Conservation (phyloP, 2,797 vertebrate species). For the Meda fulgida region DNA sequence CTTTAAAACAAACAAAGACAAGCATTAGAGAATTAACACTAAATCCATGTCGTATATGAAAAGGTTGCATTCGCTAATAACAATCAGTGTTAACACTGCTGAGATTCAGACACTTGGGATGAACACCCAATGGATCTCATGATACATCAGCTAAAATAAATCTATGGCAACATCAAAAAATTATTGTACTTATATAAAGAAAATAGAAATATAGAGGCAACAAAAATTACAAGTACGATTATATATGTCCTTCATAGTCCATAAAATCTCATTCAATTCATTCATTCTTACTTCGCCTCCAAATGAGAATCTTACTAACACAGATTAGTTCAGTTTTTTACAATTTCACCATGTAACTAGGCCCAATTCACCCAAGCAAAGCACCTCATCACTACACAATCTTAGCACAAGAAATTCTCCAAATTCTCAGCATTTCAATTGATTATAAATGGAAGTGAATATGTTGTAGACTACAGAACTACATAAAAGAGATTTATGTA, state of each 20-base stretch:
- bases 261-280: neutral
- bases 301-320: conserved; percentile 22
- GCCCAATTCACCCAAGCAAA: conserved; percentile 63
- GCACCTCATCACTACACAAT: conserved; percentile 58
- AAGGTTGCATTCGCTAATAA: neutral
- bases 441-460: neutral
- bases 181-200: neutral
- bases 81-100: conserved; percentile 5
- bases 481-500: neutral
- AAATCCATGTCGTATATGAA: neutral
- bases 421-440: neutral
- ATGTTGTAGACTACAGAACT: neutral
- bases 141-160: neutral
- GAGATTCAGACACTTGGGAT: conserved; percentile 7
- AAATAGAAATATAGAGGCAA: neutral
- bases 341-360: conserved; percentile 66
- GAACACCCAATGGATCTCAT: neutral
- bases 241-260: neutral
- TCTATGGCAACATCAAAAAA: neutral
- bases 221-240: neutral
- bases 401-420: conserved; percentile 2
- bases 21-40: conserved; percentile 3
- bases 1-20: conserved; percentile 42
- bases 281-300: neutral
- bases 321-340: conserved; percentile 48